A percentile compares a stretch with the other conserved stretches of the same genome.
These are phyloP conservation scores for Ceyx cyanopectus DNA, from an alignment of 2,113 vertebrate genomes.

Conservation along the genomic window DNA sequence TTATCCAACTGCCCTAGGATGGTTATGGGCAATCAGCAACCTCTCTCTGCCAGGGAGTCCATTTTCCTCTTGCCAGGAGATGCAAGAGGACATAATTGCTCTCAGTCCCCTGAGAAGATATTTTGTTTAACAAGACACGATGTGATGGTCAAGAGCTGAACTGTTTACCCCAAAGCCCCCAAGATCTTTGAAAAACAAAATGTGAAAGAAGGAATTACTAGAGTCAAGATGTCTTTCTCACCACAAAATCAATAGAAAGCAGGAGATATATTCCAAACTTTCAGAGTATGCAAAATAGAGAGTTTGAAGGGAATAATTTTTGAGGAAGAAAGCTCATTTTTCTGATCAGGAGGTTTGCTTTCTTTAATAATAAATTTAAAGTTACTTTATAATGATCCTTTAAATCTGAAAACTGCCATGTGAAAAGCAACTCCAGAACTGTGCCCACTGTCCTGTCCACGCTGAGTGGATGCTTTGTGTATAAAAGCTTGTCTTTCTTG, in stretches of 20 bases:
- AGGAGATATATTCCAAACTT: background rate
- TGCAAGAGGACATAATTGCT: background rate
- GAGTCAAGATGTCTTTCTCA: background rate
- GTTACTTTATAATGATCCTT: background rate
- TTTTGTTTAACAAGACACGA: background rate
- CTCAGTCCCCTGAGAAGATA: background rate
- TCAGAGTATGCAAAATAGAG: background rate
- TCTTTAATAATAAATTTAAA: background rate
- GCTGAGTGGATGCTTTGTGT: background rate
- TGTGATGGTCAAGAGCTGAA: background rate
- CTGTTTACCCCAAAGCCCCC: background rate
- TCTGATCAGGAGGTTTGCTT: background rate
- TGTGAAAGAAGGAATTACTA: background rate
- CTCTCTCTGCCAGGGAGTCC: background rate
- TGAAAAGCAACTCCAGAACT: background rate
- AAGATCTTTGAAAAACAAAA: background rate
- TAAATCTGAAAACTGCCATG: background rate
- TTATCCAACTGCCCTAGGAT: background rate
- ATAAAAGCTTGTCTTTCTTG: background rate
- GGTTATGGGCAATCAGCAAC: background rate
- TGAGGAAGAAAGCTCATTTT: background rate
- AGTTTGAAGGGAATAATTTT: background rate
- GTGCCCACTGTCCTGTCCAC: background rate
- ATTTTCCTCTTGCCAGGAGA: background rate
- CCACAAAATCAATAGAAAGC: background rate